A percentile compares a stretch with the other conserved stretches of the same genome.
These are phyloP conservation scores for Drosophila kohkoa DNA, from an alignment of 1,140 invertebrate genomes.

Conservation along the genomic window DNA sequence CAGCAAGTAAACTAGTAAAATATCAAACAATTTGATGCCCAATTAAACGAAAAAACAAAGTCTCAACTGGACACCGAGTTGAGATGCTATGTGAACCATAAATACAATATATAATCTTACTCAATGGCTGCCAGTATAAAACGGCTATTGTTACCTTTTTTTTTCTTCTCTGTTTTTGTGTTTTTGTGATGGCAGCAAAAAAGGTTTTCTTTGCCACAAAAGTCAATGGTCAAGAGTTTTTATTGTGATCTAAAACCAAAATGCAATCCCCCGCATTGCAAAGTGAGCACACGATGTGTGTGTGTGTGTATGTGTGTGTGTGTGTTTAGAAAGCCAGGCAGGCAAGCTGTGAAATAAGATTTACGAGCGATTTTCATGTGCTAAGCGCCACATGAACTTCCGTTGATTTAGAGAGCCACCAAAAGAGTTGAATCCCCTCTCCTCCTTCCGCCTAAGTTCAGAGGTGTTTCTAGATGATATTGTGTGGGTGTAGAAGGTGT, in stretches of 20 bases:
- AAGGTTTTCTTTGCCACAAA: slow-evolving; percentile 17
- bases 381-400: slow-evolving; percentile 80
- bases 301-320: no score
- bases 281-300: no score
- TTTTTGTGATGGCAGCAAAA: slow-evolving; percentile 10
- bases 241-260: slow-evolving; percentile 30
- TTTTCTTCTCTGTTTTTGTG: background rate
- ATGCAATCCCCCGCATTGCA: slow-evolving; percentile 42
- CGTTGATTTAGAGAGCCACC: slow-evolving; percentile 58
- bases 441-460: background rate
- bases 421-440: slow-evolving; percentile 10
- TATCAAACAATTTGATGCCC: background rate
- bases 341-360: slow-evolving; percentile 57
- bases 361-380: slow-evolving; percentile 61
- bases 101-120: background rate
- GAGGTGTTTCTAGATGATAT: background rate
- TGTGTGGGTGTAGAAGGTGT: slow-evolving; percentile 56
- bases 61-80: background rate
- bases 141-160: slow-evolving; percentile 10
- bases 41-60: background rate
- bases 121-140: slow-evolving; percentile 1
- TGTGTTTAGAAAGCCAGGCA: slow-evolving; percentile 47
- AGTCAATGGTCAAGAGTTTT: slow-evolving; percentile 37
- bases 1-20: background rate
- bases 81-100: background rate